A percentile compares a stretch with the other conserved stretches of the same genome.
phyloP scores from a whole-genome alignment of 2,797 vertebrate genomes.

The Typhlichthys subterraneus region DNA sequence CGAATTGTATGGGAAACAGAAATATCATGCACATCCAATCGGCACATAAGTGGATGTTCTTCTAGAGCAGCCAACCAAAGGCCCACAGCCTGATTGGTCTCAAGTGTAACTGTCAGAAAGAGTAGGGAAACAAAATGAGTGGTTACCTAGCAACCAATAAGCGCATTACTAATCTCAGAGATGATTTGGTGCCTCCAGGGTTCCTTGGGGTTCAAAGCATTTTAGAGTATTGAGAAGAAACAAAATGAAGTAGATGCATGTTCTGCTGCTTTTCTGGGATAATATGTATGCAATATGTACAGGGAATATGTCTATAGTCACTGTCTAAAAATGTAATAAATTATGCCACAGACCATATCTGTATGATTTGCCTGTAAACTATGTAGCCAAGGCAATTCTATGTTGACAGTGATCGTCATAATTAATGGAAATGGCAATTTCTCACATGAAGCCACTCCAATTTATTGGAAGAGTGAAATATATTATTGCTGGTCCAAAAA shows the following conservation, averaged over 20 bases:
- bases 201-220: constrained; percentile 25
- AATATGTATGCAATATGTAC: background rate
- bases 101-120: constrained; percentile 40
- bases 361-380: background rate
- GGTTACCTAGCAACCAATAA: constrained; percentile 67
- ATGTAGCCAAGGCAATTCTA: background rate
- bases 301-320: background rate
- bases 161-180: constrained; percentile 39
- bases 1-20: constrained; percentile 45
- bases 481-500: constrained; percentile 8
- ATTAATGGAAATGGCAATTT: constrained; percentile 5
- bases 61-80: constrained; percentile 41
- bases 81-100: constrained; percentile 49
- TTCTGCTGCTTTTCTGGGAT: constrained; percentile 1
- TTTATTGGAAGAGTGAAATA: constrained; percentile 4
- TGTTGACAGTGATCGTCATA: background rate
- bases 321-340: background rate
- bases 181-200: constrained; percentile 27
- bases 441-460: constrained; percentile 1
- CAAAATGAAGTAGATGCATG: background rate
- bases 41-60: constrained; percentile 40
- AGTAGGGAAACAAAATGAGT: constrained; percentile 29
- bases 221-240: constrained; percentile 22
- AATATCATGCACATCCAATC: constrained; percentile 42
- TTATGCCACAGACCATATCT: background rate